These are phyloP conservation scores for Anguilla anguilla DNA, from an alignment of 2,797 vertebrate species.

Conservation along the genomic window DNA sequence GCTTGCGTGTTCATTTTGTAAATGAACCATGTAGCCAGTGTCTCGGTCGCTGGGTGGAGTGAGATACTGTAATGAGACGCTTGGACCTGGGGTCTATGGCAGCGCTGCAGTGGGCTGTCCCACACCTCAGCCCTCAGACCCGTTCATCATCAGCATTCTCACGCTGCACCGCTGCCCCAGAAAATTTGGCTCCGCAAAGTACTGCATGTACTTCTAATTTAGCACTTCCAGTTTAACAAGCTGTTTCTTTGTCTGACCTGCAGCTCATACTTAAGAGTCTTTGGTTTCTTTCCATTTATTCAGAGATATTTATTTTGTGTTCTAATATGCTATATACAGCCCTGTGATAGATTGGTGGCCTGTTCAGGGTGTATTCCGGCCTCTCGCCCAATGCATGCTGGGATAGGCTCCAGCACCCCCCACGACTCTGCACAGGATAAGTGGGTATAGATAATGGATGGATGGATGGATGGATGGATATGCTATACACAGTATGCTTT, in stretches of 20 bases:
- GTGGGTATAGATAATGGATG: no score
- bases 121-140: background rate
- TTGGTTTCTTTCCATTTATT: background rate
- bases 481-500: background rate
- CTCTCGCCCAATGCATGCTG: no score
- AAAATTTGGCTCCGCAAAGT: background rate
- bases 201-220: background rate
- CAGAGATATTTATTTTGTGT: background rate
- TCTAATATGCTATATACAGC: no score
- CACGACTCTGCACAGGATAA: no score
- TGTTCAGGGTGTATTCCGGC: no score
- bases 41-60: slow-evolving; percentile 23
- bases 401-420: no score
- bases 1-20: background rate
- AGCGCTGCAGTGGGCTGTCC: slow-evolving; percentile 37
- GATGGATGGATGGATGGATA: no score
- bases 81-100: slow-evolving; percentile 31
- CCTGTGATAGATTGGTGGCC: no score
- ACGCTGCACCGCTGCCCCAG: background rate
- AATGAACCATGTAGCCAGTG: slow-evolving; percentile 36
- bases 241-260: background rate
- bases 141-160: background rate
- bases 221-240: background rate
- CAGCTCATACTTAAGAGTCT: background rate
- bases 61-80: slow-evolving; percentile 28